These are phyloP conservation scores for Thomomys bottae DNA, from an alignment of 2,113 vertebrate species.

Conservation along the genomic window DNA sequence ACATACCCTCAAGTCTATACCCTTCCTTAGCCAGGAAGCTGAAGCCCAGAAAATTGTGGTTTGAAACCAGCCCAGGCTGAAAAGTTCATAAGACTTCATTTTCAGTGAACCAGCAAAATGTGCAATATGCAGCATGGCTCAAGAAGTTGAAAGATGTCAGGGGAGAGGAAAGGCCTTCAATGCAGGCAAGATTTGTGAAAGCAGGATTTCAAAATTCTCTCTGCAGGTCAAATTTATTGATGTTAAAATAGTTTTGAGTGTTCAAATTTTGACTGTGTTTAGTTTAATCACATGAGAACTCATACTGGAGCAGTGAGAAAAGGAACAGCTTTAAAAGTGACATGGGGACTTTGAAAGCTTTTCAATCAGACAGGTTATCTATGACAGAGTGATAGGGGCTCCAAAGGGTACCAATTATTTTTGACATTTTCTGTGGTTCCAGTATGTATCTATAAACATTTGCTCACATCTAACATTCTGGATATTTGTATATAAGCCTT, in stretches of 20 bases:
- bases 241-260: neutral
- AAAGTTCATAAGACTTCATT: too few species aligned
- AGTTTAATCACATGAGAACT: neutral
- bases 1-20: too few species aligned
- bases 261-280: neutral
- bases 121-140: too few species aligned
- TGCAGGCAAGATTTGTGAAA: too few species aligned
- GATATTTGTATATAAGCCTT: neutral
- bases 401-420: neutral
- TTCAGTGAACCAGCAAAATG: too few species aligned
- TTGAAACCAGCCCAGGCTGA: too few species aligned
- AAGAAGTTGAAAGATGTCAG: too few species aligned
- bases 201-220: neutral
- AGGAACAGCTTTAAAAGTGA: neutral
- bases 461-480: neutral
- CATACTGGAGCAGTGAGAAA: neutral
- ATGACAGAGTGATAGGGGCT: neutral
- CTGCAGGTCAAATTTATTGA: neutral
- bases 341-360: neutral
- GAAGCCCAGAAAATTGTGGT: too few species aligned
- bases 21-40: too few species aligned
- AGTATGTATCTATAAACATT: neutral
- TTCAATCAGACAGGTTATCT: neutral
- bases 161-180: too few species aligned
- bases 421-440: neutral